Evolutionary conservation across 2,113 vertebrate genomes (phyloP), one percentile per base, ranked within the genome.

Genomic region (Dipodomys stephensi): DNA sequence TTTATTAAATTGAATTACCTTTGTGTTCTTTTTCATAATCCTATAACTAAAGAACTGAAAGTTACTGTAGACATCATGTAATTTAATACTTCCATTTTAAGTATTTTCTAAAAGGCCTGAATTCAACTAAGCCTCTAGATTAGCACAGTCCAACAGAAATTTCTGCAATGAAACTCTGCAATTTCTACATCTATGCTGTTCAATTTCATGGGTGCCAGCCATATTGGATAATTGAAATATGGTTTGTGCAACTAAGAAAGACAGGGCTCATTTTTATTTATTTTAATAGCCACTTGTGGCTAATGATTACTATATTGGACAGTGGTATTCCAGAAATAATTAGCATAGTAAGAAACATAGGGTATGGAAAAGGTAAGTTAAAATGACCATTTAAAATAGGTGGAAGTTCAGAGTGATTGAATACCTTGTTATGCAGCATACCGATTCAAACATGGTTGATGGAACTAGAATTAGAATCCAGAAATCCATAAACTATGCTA

Each of bases 1-100:
- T 85, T 89, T 82, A 85, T 71, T 79, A 77, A 92, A 65, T n/a
- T 64, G 35, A 67, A 82, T 93, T 49, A 84, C 72, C 53, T 87
- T 19, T 81, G 5, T 69, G 53, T 69, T 88, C 27, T 78, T 46
- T 32, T 93, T 67, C 78, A 74, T 44, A 86, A 73, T 49, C 62
- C 71, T 67, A 74, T 25, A 74, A 60, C 62, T 77, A 32, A 67
- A 87, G 28, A 93, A 71, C 69, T 82, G 13, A 8, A 77, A 39
- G 49, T 81, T 86, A 90, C 22, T 60, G 27, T 64, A 77, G 72
- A 79, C 18, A 64, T 65, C 15, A 32, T 78, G 49, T 83, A 88
- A 88, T 73, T 81, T 32, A 78, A 19, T 81, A 73, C 44, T 27
- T 68, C 60, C 10, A 20, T 60, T 60, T 73, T 80, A 77, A 81